Base-by-base conservation (phyloP, 2,888 invertebrate species). In the Bellardia pandia region DNA sequence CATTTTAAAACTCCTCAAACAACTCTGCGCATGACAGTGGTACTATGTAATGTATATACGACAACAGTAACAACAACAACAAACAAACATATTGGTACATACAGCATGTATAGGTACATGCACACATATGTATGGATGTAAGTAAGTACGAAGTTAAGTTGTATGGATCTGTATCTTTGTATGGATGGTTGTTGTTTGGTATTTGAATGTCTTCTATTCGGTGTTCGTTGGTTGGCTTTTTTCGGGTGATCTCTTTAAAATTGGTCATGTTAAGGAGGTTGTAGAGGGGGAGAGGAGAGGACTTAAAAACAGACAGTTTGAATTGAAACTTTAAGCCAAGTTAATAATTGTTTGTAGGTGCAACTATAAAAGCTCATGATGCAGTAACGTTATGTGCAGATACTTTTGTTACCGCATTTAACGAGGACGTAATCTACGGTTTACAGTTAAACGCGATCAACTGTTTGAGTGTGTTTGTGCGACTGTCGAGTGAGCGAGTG, bases 361-460 rank as follows among this genome's bases (percentile, higher is more conserved):
- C 86, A 86, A 85, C 85, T 88, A 88, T 88, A 88, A 88, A 88
- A 88, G 88, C 88, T 80, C 77, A 77, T 68, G 76, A 68, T 77
- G 80, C 80, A 84, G 76, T 77, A 76, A 74, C 74, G 40, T 68
- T 76, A 64, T 86, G 76, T 86, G 88, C 86, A 88, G 88, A 86
- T 86, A 88, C 86, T 79, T 86, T 88, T 84, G 83, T 88, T 86
- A 83, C 62, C 80, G 80, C 83, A 69, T 80, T 78, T 81, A 82
- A 87, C 81, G 87, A 87, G 75, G 87, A 87, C 85, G 85, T 87
- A 40, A 77, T 71, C 71, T 60, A 64, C 80, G 75, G 69, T 76
- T 79, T 64, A 62, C 75, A 42, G 62, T 75, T 71, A 71, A 85
- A 64, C 75, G 66, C 48, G 16, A 62, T 80, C 30, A 69, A 76